These are phyloP conservation scores for Gobiocypris rarus DNA, from an alignment of 2,113 vertebrate species.

Conservation along the genomic window DNA sequence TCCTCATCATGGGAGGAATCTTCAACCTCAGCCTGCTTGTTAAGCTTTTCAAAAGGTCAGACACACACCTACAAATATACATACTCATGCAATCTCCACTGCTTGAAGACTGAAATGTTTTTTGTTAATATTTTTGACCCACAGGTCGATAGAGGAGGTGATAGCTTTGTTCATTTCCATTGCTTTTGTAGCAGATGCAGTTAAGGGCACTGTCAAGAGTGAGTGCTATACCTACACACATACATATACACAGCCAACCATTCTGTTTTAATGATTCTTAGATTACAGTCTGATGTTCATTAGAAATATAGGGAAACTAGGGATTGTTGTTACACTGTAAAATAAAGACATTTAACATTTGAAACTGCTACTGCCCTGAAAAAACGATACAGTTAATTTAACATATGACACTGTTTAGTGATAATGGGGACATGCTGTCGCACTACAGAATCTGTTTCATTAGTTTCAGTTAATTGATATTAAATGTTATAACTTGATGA, in stretches of 20 bases:
- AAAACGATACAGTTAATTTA: slow-evolving; percentile 1
- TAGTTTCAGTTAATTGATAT: background rate
- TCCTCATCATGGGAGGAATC: slow-evolving; percentile 91
- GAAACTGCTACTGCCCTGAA: background rate
- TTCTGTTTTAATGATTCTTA: slow-evolving; percentile 7
- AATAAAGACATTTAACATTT: background rate
- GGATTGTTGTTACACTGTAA: background rate
- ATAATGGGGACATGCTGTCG: background rate
- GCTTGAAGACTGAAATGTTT: slow-evolving; percentile 31
- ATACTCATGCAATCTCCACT: background rate
- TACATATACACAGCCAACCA: background rate
- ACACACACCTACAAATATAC: slow-evolving; percentile 21
- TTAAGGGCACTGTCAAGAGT: slow-evolving; percentile 97
- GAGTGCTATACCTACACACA: slow-evolving; percentile 62
- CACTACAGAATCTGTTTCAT: background rate
- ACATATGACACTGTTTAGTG: slow-evolving; percentile 1
- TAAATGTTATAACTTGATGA: background rate
- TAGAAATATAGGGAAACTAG: background rate
- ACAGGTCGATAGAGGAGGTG: slow-evolving; percentile 95
- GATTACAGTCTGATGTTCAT: background rate
- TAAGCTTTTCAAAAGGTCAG: slow-evolving; percentile 97
- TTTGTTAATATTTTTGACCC: slow-evolving; percentile 44
- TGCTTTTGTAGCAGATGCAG: slow-evolving; percentile 91
- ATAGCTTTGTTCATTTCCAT: slow-evolving; percentile 97
- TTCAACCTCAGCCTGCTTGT: slow-evolving; percentile 95